These are phyloP conservation scores for Acanthaster planci DNA, from an alignment of 35 echinoderm and acorn worm genomes.

Conservation along the genomic window DNA sequence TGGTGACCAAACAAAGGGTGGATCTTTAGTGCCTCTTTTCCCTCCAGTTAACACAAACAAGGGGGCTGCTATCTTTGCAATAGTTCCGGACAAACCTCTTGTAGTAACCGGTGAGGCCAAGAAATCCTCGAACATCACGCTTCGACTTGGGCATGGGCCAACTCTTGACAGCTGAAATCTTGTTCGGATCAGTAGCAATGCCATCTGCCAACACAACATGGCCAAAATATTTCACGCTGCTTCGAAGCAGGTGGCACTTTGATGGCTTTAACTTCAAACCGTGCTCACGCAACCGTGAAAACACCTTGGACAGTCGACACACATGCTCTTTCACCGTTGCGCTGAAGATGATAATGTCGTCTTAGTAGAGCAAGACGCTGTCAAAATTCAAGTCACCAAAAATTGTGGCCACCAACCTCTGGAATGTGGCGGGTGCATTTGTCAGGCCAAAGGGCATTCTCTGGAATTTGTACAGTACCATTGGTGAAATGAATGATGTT, in stretches of 20 bases:
- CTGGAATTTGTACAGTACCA: slow-evolving; percentile 50
- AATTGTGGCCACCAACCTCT: no score
- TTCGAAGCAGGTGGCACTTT: slow-evolving; percentile 43
- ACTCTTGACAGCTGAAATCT: slow-evolving; percentile 36
- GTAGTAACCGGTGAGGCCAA: slow-evolving; percentile 50
- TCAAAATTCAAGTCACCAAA: no score
- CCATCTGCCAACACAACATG: no score
- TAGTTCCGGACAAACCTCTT: no score
- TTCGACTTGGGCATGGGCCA: slow-evolving; percentile 38
- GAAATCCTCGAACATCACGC: slow-evolving; percentile 37
- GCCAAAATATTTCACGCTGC: no score
- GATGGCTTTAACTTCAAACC: slow-evolving; percentile 35
- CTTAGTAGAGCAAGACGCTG: slow-evolving; percentile 30
- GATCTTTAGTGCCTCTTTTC: no score
- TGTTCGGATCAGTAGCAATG: slow-evolving; percentile 35
- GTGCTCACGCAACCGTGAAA: slow-evolving; percentile 1
- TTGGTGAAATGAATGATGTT: slow-evolving; percentile 45
- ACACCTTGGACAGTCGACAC: neutral
- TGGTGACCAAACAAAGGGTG: no score
- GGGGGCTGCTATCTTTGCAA: no score
- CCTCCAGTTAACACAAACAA: no score
- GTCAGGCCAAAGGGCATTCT: no score
- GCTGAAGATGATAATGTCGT: slow-evolving; percentile 59
- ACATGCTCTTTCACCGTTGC: slow-evolving; percentile 16
- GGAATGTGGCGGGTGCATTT: no score